Conservation (phyloP, 2,113 vertebrate genomes). For the Cryptotis parvus region DNA sequence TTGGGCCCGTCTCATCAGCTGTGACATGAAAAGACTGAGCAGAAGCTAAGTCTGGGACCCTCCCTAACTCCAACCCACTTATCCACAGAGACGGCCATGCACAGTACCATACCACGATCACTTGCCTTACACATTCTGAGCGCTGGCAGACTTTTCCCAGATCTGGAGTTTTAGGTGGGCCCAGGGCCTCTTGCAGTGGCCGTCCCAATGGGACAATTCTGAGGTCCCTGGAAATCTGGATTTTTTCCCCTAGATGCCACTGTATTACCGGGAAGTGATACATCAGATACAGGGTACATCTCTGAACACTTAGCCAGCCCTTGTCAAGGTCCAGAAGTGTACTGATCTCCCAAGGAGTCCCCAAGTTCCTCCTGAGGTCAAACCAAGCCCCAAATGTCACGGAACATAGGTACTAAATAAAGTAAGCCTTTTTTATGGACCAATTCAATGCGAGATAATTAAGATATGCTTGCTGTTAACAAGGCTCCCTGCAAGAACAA, state of each 20-base stretch:
- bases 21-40: neutral
- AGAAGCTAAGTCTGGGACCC: neutral
- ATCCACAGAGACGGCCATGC: neutral
- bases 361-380: neutral
- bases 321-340: neutral
- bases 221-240: neutral
- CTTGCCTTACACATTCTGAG: constrained; percentile 16
- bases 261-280: neutral
- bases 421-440: neutral
- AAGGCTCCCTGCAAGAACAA: neutral
- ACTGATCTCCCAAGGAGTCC: too few species aligned
- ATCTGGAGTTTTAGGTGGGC: constrained; percentile 20
- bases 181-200: neutral
- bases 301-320: neutral
- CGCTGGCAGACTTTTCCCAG: neutral
- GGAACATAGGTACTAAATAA: neutral
- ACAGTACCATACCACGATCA: neutral
- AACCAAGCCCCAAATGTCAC: neutral
- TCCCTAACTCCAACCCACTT: neutral
- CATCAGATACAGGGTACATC: neutral
- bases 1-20: neutral
- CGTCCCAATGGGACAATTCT: neutral
- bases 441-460: neutral
- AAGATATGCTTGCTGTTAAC: neutral
- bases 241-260: neutral